Conservation (phyloP, 2,113 vertebrate species). For the Acanthochromis polyacanthus region DNA sequence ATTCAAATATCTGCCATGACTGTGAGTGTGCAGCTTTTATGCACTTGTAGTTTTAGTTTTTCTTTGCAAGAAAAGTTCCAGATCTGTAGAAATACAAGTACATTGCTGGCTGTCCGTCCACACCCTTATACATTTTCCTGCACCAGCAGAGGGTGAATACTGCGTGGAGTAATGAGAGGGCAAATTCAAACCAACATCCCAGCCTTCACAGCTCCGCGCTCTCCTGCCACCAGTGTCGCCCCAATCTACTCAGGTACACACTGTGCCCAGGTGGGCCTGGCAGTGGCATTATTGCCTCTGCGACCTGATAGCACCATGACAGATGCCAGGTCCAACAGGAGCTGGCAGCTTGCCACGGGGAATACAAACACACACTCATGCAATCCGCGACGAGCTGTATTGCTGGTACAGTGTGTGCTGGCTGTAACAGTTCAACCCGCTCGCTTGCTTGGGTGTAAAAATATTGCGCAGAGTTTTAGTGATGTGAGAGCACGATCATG, state of each 20-base stretch:
- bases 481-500: constrained; percentile 2
- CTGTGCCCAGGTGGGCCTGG: constrained; percentile 65
- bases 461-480: constrained; percentile 21
- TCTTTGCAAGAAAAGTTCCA: constrained; percentile 3
- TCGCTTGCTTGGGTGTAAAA: constrained; percentile 16
- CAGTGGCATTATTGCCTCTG: constrained; percentile 65
- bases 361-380: constrained; percentile 32
- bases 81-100: neutral
- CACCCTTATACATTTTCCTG: constrained; percentile 2
- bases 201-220: constrained; percentile 37
- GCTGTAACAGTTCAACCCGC: neutral
- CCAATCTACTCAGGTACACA: constrained; percentile 62
- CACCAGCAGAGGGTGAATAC: constrained; percentile 23
- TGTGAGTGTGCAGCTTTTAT: neutral
- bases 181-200: constrained; percentile 62
- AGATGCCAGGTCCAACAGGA: constrained; percentile 69
- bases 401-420: neutral
- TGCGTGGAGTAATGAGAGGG: constrained; percentile 59
- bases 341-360: constrained; percentile 60
- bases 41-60: neutral
- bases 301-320: constrained; percentile 63
- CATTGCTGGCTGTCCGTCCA: neutral
- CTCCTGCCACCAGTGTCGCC: constrained; percentile 46
- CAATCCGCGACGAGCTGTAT: constrained; percentile 13
- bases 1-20: too few relatives aligned